A percentile compares a stretch with the other conserved stretches of the same genome.
Conservation (phyloP, 2,888 invertebrate species). For the Bimastos eiseni region DNA sequence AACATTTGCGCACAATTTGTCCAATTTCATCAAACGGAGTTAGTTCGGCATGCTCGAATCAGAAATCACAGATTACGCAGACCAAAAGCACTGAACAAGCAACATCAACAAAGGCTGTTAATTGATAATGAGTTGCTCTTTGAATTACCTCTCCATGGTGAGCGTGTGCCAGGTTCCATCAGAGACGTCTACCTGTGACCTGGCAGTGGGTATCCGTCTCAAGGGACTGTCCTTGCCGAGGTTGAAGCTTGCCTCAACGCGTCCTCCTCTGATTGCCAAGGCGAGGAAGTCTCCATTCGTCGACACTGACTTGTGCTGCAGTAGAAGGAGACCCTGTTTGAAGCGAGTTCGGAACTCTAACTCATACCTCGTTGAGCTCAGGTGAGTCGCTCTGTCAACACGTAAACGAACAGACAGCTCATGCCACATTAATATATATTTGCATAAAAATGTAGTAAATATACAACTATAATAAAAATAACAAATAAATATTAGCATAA, state of each 20-base stretch:
- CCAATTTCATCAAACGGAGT: too few relatives aligned
- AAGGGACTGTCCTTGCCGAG: conserved; percentile 26
- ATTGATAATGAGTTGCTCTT: not conserved
- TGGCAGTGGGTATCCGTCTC: conserved; percentile 22
- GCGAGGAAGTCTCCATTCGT: conserved; percentile 24
- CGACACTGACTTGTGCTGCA: conserved; percentile 18
- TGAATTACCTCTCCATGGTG: conserved; percentile 19
- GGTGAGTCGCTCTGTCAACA: not conserved
- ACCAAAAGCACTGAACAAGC: not conserved
- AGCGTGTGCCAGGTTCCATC: conserved; percentile 25
- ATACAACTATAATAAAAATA: too few relatives aligned
- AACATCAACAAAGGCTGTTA: not conserved
- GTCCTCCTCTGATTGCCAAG: conserved; percentile 2
- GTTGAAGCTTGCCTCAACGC: conserved; percentile 30
- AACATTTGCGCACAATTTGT: too few relatives aligned
- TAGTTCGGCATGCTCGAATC: too few relatives aligned
- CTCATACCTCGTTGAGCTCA: not conserved
- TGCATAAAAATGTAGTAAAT: too few relatives aligned
- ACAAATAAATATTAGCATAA: too few relatives aligned
- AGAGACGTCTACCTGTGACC: not conserved
- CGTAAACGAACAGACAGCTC: not conserved
- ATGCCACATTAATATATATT: not conserved
- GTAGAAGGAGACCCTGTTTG: conserved; percentile 23
- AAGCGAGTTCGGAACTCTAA: conserved; percentile 21
- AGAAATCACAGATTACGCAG: too few relatives aligned